phyloP scores from a whole-genome alignment of 2,113 vertebrate species.

The Scytalopus superciliaris region DNA sequence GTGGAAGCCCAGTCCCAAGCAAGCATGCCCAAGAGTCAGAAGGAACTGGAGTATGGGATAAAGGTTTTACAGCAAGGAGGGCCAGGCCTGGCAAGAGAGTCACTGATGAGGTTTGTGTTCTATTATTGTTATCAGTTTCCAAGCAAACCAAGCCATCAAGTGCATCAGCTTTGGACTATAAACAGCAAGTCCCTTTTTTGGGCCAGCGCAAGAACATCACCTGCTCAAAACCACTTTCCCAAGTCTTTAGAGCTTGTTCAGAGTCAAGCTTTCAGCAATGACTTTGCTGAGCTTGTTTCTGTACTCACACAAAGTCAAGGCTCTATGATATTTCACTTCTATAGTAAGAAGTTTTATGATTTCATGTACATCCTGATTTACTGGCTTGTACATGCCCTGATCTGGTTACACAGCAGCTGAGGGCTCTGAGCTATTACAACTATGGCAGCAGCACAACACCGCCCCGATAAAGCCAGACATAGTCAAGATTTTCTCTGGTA shows the following conservation, averaged over 20 bases:
- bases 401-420: not conserved
- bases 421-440: not conserved
- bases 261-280: not conserved
- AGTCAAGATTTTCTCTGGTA: not conserved
- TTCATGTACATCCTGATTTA: not conserved
- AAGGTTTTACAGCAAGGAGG: not conserved
- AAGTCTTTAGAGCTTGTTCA: not conserved
- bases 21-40: not conserved
- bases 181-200: slow-evolving; percentile 36
- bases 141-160: not conserved
- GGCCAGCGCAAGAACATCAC: not conserved
- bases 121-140: slow-evolving; percentile 20
- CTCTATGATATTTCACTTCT: not conserved
- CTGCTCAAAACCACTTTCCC: slow-evolving; percentile 4
- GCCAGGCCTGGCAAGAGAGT: not conserved
- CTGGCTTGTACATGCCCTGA: not conserved
- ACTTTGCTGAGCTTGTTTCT: not conserved
- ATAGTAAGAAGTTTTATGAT: not conserved
- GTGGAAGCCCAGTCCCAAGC: not conserved
- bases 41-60: not conserved
- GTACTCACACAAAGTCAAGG: not conserved
- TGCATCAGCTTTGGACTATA: not conserved
- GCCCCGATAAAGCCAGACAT: not conserved
- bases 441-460: not conserved
- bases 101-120: not conserved